phyloP scores from a whole-genome alignment of 2,888 invertebrate species.

The Caenorhabditis uteleia region DNA sequence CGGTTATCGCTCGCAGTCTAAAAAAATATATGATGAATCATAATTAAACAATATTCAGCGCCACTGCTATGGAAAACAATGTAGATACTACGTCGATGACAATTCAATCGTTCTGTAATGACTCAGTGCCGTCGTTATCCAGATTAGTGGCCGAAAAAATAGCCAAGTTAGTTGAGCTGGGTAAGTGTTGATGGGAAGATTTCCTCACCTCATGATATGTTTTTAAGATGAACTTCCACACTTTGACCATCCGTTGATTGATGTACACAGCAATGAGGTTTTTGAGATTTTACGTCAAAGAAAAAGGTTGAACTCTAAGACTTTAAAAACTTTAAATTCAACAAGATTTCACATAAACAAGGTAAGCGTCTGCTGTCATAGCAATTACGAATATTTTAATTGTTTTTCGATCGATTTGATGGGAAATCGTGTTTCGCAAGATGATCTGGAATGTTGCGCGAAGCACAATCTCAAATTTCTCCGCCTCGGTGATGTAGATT shows the following conservation, averaged over 20 bases:
- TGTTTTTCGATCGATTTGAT: conserved; percentile 28
- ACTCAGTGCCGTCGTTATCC: conserved; percentile 24
- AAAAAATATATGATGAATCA: too few species aligned
- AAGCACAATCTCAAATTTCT: conserved; percentile 24
- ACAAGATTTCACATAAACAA: conserved; percentile 28
- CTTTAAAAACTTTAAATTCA: conserved; percentile 13
- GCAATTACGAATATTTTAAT: not conserved
- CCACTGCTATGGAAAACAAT: conserved; percentile 37
- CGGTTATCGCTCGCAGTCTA: too few species aligned
- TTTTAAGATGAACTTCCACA: conserved; percentile 19
- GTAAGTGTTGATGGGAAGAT: conserved; percentile 1
- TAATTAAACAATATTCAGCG: not conserved
- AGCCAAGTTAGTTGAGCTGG: conserved; percentile 28
- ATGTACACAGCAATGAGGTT: conserved; percentile 35
- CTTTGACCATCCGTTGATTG: conserved; percentile 18
- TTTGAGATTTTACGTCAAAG: conserved; percentile 29
- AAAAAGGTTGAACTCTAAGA: conserved; percentile 15
- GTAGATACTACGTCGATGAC: conserved; percentile 17
- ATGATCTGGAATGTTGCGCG: conserved; percentile 19
- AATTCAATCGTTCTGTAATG: not conserved
- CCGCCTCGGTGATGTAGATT: conserved; percentile 31
- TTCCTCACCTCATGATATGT: not conserved
- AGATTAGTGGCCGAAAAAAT: conserved; percentile 22
- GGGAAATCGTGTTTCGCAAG: conserved; percentile 20
- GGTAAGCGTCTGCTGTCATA: not conserved